Evolutionary conservation across 2,888 invertebrate genomes (phyloP), one percentile per base, ranked within the genome.

Genomic region (Lumbricus terrestris): DNA sequence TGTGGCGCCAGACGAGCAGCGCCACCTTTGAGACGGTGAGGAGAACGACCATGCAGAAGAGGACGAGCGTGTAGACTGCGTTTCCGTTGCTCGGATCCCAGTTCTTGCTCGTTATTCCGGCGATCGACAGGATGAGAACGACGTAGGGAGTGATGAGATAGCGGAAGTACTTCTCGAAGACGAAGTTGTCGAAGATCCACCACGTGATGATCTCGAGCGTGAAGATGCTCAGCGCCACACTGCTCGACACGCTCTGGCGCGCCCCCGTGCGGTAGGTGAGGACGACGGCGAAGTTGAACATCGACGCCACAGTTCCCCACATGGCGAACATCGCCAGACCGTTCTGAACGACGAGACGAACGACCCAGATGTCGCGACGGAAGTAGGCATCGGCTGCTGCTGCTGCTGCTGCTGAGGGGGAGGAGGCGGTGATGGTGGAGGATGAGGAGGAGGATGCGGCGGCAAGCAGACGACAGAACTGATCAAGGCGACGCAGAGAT

Each of bases 91-190:
- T 40, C 16, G 90, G 90, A 85, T 92, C 91, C 89, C 91, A 91
- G 88, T 91, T 91, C 40, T 91, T 91, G 42, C 88, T 90, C 4
- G 93, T 88, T 88, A 93, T 93, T 47, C 94, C 94, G 88, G 92
- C 91, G 16, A 94, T 92, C 23, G 94, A 94, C 1, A 94, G 90
- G 15, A 94, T 91, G 13, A 94, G 89, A 16, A 93, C 94, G 33
- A 94, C 88, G 92, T 94, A 94, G 0, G 94, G 94, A 18, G 93
- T 94, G 91, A 94, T 92, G 1, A 93, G 93, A 92, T 94, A 94
- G 13, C 94, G 93, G 8, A 94, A 92, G 88, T 93, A 93, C 47
- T 92, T 92, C 90, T 94, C 94, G 20, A 93, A 91, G 35, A 94
- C 90, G 88, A 93, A 92, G 82, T 93, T 93, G 89, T 94, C 94